Evolutionary conservation across 2,797 vertebrate genomes (phyloP).

Genomic region (Zalophus californianus): DNA sequence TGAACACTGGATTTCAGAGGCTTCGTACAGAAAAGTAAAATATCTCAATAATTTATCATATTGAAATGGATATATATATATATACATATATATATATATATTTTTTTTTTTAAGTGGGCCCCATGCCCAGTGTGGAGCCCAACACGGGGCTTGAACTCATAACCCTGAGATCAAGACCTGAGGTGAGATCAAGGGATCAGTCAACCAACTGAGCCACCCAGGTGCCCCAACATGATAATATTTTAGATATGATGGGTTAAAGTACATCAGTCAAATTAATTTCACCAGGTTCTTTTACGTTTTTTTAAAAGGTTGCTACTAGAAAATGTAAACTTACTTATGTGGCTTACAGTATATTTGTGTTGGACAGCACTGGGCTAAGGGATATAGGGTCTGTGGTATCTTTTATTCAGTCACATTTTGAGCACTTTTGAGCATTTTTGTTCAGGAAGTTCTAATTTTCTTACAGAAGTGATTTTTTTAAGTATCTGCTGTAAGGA

Average conservation of each 20-base stretch:
- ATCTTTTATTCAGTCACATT: background rate
- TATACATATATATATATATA: no score
- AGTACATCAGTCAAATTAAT: background rate
- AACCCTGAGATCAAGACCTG: background rate
- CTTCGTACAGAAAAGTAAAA: background rate
- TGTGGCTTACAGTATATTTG: background rate
- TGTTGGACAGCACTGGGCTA: background rate
- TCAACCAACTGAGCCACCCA: background rate
- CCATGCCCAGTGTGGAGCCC: background rate
- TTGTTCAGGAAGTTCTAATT: slow-evolving; percentile 32
- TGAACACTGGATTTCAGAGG: background rate
- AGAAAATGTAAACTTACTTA: background rate
- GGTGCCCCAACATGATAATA: background rate
- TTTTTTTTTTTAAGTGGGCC: background rate
- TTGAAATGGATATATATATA: background rate
- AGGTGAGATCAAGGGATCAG: background rate
- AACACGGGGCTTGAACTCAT: background rate
- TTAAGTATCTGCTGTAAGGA: background rate
- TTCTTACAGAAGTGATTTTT: background rate
- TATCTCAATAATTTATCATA: background rate
- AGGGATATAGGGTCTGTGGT: background rate
- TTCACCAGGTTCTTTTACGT: background rate
- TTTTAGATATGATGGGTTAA: background rate
- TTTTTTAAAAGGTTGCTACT: background rate
- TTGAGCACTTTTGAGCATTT: background rate